Evolutionary conservation across 2,797 vertebrate species (phyloP).

Genomic region (Triplophysa bombifrons): DNA sequence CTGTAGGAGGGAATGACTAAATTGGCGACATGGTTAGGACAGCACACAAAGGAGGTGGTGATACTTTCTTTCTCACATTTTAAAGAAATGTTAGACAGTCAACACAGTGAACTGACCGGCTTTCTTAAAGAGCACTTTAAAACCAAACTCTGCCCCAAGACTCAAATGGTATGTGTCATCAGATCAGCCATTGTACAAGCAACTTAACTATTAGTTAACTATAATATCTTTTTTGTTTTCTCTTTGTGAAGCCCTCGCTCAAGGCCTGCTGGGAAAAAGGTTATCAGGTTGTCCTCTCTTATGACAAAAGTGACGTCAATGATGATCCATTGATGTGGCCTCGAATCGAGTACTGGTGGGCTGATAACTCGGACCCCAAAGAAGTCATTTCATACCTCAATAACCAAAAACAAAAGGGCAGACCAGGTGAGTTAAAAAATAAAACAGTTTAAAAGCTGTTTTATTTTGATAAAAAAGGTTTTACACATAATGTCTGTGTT

Average conservation of each 20-base stretch:
- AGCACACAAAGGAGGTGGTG: slow-evolving; percentile 81
- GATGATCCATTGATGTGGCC: slow-evolving; percentile 77
- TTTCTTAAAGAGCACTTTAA: slow-evolving; percentile 77
- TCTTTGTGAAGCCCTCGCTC: slow-evolving; percentile 13
- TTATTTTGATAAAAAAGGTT: neutral
- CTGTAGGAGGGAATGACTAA: slow-evolving; percentile 79
- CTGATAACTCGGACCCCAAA: slow-evolving; percentile 51
- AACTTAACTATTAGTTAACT: neutral
- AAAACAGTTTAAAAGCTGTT: neutral
- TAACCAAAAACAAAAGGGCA: slow-evolving; percentile 66
- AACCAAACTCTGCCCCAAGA: slow-evolving; percentile 75
- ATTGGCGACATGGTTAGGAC: slow-evolving; percentile 79
- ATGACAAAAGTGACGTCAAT: neutral
- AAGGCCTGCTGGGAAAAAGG: slow-evolving; percentile 13
- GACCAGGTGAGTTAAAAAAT: slow-evolving; percentile 66
- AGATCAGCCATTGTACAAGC: neutral
- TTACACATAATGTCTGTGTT: neutral
- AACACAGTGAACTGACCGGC: slow-evolving; percentile 75
- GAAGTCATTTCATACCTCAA: slow-evolving; percentile 50
- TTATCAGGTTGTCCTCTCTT: slow-evolving; percentile 19
- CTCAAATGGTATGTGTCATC: neutral
- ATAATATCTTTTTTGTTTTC: neutral
- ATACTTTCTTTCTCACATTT: slow-evolving; percentile 84
- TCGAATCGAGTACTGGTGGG: slow-evolving; percentile 76
- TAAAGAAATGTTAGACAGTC: slow-evolving; percentile 69